phyloP scores from a whole-genome alignment of 2,797 vertebrate genomes.

The Gambelia wislizenii region DNA sequence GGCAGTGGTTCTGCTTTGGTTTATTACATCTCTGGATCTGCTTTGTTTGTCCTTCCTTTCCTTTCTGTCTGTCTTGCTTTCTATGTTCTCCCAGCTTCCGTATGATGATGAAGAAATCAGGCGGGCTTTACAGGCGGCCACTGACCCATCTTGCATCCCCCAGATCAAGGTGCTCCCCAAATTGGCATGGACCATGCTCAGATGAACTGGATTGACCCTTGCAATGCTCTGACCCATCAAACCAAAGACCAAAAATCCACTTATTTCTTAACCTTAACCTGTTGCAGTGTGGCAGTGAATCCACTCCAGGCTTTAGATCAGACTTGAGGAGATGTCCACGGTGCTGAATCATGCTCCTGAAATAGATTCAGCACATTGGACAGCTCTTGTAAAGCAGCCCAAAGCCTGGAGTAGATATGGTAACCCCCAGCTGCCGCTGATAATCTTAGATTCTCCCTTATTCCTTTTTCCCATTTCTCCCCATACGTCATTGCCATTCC shows the following conservation, averaged over 20 bases:
- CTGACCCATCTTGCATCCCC: conserved; percentile 80
- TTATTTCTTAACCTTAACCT: background rate
- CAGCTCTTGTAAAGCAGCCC: too few relatives aligned
- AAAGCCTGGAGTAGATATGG: too few relatives aligned
- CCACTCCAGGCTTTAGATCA: too few relatives aligned
- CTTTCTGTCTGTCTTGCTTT: too few relatives aligned
- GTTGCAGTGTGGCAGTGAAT: background rate
- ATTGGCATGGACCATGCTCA: conserved; percentile 30
- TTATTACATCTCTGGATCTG: background rate
- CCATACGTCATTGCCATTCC: too few relatives aligned
- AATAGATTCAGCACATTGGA: too few relatives aligned
- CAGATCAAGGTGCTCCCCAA: conserved; percentile 80
- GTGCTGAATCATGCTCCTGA: too few relatives aligned
- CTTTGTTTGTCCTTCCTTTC: background rate
- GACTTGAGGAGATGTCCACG: too few relatives aligned
- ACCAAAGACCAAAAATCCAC: too few relatives aligned
- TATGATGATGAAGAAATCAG: conserved; percentile 82
- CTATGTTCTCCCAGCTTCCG: conserved; percentile 74
- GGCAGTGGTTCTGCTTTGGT: background rate
- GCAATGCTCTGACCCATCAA: background rate
- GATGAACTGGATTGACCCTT: background rate
- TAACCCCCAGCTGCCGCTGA: too few relatives aligned
- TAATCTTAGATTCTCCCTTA: background rate
- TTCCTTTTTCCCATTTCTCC: background rate
- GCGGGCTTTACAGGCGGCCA: conserved; percentile 82